phyloP scores from a whole-genome alignment of 2,113 vertebrate genomes.

The Mustela nigripes region DNA sequence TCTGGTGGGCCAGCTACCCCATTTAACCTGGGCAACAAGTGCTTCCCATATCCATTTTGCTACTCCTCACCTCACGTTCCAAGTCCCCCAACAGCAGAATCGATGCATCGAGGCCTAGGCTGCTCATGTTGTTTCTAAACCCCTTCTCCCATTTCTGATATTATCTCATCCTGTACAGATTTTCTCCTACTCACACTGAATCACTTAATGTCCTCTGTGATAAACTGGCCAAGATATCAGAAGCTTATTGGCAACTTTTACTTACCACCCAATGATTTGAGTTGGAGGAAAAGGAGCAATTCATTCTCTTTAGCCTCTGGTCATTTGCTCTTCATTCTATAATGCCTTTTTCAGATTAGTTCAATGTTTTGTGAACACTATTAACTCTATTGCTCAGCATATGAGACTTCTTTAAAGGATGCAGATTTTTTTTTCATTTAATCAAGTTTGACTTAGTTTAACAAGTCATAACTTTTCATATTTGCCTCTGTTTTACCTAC shows the following conservation, averaged over 20 bases:
- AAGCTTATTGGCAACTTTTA: background rate
- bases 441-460: conserved; percentile 42
- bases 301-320: background rate
- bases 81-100: background rate
- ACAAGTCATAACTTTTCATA: conserved; percentile 17
- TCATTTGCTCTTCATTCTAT: conserved; percentile 5
- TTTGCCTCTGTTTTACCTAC: background rate
- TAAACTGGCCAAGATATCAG: background rate
- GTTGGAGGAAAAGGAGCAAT: background rate
- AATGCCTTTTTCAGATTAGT: background rate
- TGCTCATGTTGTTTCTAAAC: background rate
- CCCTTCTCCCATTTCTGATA: background rate
- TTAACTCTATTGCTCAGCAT: conserved; percentile 34
- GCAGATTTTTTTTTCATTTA: background rate
- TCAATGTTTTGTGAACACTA: conserved; percentile 27
- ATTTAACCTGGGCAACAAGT: background rate
- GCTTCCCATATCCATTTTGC: background rate
- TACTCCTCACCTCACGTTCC: background rate
- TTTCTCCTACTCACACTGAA: background rate
- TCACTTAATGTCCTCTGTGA: background rate
- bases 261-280: background rate
- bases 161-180: background rate
- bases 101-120: background rate
- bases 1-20: background rate
- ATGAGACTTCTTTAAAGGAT: conserved; percentile 6